Conservation (phyloP, 2,113 vertebrate genomes). For the Agapornis roseicollis region DNA sequence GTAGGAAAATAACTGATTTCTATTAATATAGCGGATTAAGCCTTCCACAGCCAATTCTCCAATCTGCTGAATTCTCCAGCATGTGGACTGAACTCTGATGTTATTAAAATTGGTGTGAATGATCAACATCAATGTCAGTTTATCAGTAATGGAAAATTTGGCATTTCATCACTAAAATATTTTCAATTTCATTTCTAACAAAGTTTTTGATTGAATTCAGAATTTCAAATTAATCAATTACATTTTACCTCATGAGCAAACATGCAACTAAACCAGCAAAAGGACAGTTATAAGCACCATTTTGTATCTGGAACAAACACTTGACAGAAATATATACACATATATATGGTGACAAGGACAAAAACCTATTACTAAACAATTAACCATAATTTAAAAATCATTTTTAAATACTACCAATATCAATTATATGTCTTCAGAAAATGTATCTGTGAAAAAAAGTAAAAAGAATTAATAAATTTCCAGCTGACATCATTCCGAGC, state of each 20-base stretch:
- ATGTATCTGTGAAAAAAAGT: not conserved
- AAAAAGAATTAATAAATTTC: not conserved
- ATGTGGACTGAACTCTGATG: not conserved
- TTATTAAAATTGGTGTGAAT: not conserved
- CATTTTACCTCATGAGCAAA: not conserved
- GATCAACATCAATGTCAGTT: not conserved
- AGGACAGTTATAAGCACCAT: not conserved
- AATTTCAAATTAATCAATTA: not conserved
- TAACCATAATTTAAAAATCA: not conserved
- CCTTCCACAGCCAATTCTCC: not conserved
- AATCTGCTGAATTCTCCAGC: not conserved
- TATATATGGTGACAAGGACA: not conserved
- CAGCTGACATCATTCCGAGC: not conserved
- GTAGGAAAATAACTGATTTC: not conserved
- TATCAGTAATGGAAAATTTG: not conserved
- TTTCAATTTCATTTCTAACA: not conserved
- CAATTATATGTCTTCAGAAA: not conserved
- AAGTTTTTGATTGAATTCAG: not conserved
- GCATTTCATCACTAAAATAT: not conserved
- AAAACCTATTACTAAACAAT: not conserved
- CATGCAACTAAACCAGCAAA: not conserved
- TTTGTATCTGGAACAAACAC: not conserved
- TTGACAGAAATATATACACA: not conserved
- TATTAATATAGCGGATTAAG: not conserved
- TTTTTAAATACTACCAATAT: not conserved